Conservation (phyloP, 1,140 invertebrate genomes). For the Eumeta japonica region DNA sequence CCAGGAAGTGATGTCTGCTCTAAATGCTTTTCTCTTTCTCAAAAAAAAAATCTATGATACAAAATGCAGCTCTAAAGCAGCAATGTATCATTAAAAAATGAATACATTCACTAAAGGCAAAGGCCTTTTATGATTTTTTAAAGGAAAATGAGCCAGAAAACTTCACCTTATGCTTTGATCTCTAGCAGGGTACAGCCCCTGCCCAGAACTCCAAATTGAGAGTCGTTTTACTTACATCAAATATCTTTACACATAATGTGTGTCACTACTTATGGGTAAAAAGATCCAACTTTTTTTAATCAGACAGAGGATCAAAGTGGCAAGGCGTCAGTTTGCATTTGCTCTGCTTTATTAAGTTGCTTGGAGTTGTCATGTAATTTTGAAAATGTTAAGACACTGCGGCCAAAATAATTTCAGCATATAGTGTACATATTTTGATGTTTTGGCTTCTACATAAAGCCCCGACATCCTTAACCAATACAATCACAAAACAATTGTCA, state of each 20-base stretch:
- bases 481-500: no score
- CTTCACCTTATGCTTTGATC: constrained; percentile 18
- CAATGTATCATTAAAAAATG: no score
- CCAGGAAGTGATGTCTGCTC: no score
- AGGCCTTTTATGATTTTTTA: no score
- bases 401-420: constrained; percentile 6
- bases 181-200: constrained; percentile 19
- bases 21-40: no score
- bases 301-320: constrained; percentile 2
- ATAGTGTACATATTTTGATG: constrained; percentile 1
- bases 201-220: constrained; percentile 13
- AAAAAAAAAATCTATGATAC: no score
- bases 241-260: no score
- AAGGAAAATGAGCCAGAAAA: no score
- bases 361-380: not conserved
- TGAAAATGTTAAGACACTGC: constrained; percentile 1
- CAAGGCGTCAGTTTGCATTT: not conserved
- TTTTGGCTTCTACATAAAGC: not conserved
- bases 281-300: not conserved
- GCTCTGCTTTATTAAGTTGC: not conserved
- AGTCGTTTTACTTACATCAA: constrained; percentile 4
- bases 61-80: no score
- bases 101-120: no score
- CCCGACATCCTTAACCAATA: not conserved
- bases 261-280: no score